A percentile compares a stretch with the other conserved stretches of the same genome.
These are phyloP conservation scores for Patella depressa DNA, from an alignment of 2,888 invertebrate genomes.

Conservation along the genomic window DNA sequence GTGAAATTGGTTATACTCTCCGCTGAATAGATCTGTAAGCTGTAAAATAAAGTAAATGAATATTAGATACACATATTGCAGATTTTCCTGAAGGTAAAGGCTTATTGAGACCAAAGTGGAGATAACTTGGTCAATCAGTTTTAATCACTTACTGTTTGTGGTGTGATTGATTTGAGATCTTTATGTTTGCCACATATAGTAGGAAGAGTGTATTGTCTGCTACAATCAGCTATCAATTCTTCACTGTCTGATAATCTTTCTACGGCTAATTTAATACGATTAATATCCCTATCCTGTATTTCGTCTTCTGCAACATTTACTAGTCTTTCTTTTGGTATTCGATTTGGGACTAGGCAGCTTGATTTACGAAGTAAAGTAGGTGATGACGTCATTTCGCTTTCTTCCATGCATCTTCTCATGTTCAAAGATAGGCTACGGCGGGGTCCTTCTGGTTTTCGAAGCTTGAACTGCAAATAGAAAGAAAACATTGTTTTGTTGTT, in stretches of 20 bases:
- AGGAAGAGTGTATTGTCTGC: conserved; percentile 16
- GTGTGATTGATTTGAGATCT: conserved; percentile 19
- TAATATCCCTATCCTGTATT: neutral
- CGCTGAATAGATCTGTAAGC: conserved; percentile 76
- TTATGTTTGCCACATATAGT: conserved; percentile 16
- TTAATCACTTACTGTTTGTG: conserved; percentile 1
- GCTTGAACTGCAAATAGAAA: too few species aligned
- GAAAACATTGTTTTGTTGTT: too few species aligned
- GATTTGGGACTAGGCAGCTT: too few species aligned
- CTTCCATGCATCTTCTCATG: too few species aligned
- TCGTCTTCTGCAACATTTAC: neutral
- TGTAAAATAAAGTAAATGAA: neutral
- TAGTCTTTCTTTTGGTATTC: neutral
- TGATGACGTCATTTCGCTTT: too few species aligned
- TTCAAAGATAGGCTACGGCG: too few species aligned
- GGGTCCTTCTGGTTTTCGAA: too few species aligned
- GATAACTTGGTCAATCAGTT: neutral
- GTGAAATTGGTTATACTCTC: conserved; percentile 78
- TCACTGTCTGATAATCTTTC: conserved; percentile 1
- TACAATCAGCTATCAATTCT: conserved; percentile 11
- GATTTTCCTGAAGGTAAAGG: too few species aligned
- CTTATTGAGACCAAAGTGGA: neutral
- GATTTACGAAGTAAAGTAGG: too few species aligned
- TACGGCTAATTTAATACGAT: neutral
- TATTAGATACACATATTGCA: too few species aligned